Evolutionary conservation across 2,113 vertebrate genomes (phyloP).

Genomic region (Spea bombifrons): DNA sequence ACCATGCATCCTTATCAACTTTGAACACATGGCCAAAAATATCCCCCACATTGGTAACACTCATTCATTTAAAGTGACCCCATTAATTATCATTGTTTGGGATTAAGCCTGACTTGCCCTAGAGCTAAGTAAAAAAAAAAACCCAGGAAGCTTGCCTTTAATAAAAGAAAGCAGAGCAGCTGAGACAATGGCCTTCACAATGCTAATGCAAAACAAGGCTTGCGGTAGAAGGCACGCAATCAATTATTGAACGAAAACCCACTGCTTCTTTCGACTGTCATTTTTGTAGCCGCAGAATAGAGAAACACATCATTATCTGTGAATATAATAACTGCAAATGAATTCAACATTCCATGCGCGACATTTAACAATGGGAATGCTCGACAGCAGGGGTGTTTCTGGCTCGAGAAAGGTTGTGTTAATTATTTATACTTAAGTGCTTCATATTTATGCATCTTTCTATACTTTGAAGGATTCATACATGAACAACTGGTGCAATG

Average conservation of each 20-base stretch:
- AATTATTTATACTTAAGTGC: too few species aligned
- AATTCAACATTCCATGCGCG: too few species aligned
- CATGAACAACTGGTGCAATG: too few species aligned
- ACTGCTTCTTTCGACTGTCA: not conserved
- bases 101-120: not conserved
- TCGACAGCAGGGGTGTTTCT: too few species aligned
- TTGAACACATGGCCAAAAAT: not conserved
- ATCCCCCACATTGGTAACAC: not conserved
- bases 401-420: too few species aligned
- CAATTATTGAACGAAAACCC: not conserved
- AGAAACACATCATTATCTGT: too few species aligned
- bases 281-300: too few species aligned
- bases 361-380: too few species aligned
- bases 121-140: slow-evolving; percentile 17
- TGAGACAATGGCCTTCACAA: slow-evolving; percentile 33
- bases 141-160: slow-evolving; percentile 23
- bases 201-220: slow-evolving; percentile 2
- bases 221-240: slow-evolving; percentile 6
- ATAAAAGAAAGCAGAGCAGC: slow-evolving; percentile 12
- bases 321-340: too few species aligned
- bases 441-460: too few species aligned
- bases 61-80: slow-evolving; percentile 2
- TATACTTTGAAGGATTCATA: too few species aligned
- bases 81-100: not conserved
- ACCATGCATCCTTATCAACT: not conserved